These are phyloP conservation scores for Leptopilina boulardi DNA, from an alignment of 1,140 invertebrate genomes.

Conservation along the genomic window DNA sequence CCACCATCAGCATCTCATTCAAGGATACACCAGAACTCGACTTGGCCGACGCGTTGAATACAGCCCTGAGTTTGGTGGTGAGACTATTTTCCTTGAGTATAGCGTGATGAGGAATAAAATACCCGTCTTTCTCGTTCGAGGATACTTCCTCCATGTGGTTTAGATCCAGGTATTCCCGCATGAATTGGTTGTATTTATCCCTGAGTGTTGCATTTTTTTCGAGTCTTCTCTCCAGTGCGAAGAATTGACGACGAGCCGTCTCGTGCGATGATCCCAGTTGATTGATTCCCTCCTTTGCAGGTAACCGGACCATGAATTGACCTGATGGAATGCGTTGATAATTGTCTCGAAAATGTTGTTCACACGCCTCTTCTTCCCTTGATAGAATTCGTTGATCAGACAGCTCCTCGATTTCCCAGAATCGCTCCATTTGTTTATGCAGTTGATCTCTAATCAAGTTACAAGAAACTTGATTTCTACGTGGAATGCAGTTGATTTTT, in stretches of 20 bases:
- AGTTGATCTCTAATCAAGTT: slow-evolving; percentile 34
- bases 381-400: not conserved
- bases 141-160: not conserved
- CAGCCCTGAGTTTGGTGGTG: not conserved
- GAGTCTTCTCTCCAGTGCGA: slow-evolving; percentile 46
- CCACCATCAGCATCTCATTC: not conserved
- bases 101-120: not conserved
- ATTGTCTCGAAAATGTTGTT: not conserved
- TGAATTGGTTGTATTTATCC: slow-evolving; percentile 57
- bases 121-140: not conserved
- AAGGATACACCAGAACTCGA: not conserved
- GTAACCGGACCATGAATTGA: slow-evolving; percentile 20
- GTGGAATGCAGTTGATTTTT: not conserved
- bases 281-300: not conserved
- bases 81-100: not conserved
- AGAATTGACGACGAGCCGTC: slow-evolving; percentile 44
- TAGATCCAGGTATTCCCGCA: slow-evolving; percentile 62
- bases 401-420: slow-evolving; percentile 35
- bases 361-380: slow-evolving; percentile 33
- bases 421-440: slow-evolving; percentile 28
- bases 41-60: slow-evolving; percentile 20
- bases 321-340: no score
- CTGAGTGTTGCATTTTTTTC: slow-evolving; percentile 47
- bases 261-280: slow-evolving; percentile 33
- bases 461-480: not conserved